Base-by-base conservation (phyloP, 1,140 invertebrate species). In the Pemphigus obesinymphae region DNA sequence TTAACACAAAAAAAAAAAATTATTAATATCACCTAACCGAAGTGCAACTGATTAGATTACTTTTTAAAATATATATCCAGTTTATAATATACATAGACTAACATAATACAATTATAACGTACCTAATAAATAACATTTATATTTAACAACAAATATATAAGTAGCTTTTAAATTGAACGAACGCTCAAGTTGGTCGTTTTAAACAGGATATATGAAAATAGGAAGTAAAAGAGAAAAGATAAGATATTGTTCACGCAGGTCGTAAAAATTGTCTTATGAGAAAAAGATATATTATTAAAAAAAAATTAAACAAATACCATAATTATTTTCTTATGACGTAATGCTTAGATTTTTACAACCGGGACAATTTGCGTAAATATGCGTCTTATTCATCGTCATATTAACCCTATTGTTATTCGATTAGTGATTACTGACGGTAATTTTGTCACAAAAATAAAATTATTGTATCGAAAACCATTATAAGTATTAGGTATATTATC, bases 171-270 rank as follows among this genome's bases (percentile, higher is more conserved):
- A 61, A 31, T 61, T 63, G 5, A 63, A 63, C 26, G n/a, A n/a
- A 23, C 63, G 2, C 34, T 37, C n/a, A 20, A 66, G 31, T 20
- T 66, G 31, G 34, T 26, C 17, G 37, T 66, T 66, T 66, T 23
- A 13, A n/a, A 37, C 20, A 37, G 20, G 20, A 66, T 66, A 66
- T n/a, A 6, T n/a, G n/a, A n/a, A n/a, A 70, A 34, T 17, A 75
- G 45, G 26, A 76, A 76, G 31, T 76, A 20, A 76, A 76, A 55
- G 31, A 76, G 50, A 58, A 76, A 76, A 53, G 50, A n/a, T n/a
- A n/a, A n/a, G n/a, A 3, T n/a, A 55, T 75, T 48, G 72, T 50
- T 31, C 29, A 5, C 11, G 17, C 26, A 15, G 31, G 3, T n/a
- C 26, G 53, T 75, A 31, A 20, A 73, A 70, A 26, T 43, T 5